phyloP scores from a whole-genome alignment of 1,140 invertebrate species.

The Bicyclus anynana region DNA sequence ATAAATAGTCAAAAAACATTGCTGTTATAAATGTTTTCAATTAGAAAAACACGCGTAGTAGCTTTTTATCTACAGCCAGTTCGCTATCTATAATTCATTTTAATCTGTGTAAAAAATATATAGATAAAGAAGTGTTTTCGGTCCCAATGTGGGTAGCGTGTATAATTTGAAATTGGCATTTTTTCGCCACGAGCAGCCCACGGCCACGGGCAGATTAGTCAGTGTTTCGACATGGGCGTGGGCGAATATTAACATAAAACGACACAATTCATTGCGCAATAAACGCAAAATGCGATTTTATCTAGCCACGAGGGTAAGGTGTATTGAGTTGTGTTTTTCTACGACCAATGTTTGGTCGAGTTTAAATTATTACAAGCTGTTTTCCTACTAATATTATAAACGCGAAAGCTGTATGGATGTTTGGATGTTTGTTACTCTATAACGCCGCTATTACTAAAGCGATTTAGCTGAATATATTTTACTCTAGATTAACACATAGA shows the following conservation, averaged over 20 bases:
- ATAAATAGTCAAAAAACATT: no score
- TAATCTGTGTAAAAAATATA: background rate
- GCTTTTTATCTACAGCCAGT: background rate
- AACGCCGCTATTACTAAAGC: no score
- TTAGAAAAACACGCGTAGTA: no score
- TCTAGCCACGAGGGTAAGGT: constrained; percentile 49
- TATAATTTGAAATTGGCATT: constrained; percentile 75
- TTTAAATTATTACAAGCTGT: background rate
- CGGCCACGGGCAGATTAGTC: constrained; percentile 68
- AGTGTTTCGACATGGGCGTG: constrained; percentile 67
- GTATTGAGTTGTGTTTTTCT: constrained; percentile 1
- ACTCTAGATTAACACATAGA: no score
- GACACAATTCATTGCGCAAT: constrained; percentile 69
- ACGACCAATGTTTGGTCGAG: constrained; percentile 6
- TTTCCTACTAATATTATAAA: no score
- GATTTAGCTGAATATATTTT: no score
- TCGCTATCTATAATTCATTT: background rate
- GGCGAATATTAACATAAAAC: constrained; percentile 69
- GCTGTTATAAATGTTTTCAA: no score
- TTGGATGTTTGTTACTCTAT: no score
- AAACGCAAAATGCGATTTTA: constrained; percentile 67
- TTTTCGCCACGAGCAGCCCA: constrained; percentile 62
- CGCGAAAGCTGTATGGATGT: no score
- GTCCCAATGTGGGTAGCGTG: constrained; percentile 58
- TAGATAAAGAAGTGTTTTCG: constrained; percentile 50